Evolutionary conservation across 1,140 invertebrate species (phyloP).

Genomic region (Ylistrum balloti): DNA sequence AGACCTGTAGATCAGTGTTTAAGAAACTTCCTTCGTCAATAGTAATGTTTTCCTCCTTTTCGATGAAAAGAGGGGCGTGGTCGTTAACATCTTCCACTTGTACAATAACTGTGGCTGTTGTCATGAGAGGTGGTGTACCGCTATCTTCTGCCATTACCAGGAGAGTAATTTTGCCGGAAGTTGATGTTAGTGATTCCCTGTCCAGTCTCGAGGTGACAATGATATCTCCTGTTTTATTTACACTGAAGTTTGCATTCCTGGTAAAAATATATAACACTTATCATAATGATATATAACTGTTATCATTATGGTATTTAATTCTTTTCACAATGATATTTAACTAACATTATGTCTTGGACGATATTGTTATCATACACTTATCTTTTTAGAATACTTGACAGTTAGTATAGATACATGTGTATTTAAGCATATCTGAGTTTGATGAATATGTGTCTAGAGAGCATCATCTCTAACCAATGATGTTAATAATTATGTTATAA

Average conservation of each 20-base stretch:
- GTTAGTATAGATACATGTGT: no score
- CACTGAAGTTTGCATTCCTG: background rate
- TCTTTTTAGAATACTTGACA: no score
- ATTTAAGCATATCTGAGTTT: no score
- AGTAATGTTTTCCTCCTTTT: background rate
- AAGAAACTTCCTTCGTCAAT: background rate
- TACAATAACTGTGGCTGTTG: background rate
- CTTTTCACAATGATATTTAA: no score
- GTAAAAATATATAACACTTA: background rate
- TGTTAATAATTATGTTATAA: no score
- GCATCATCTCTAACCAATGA: no score
- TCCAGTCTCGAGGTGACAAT: background rate
- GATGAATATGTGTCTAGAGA: no score
- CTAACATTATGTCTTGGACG: no score
- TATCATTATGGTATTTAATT: no score
- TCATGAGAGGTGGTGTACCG: background rate
- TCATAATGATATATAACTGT: no score
- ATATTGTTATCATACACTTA: no score
- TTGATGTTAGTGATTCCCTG: background rate
- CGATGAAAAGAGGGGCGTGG: background rate
- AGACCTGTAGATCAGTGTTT: no score
- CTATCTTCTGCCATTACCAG: background rate
- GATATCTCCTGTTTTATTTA: background rate
- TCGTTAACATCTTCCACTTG: background rate
- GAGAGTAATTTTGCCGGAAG: background rate